phyloP scores from a whole-genome alignment of 1,140 invertebrate genomes.

The Heliconius himera region DNA sequence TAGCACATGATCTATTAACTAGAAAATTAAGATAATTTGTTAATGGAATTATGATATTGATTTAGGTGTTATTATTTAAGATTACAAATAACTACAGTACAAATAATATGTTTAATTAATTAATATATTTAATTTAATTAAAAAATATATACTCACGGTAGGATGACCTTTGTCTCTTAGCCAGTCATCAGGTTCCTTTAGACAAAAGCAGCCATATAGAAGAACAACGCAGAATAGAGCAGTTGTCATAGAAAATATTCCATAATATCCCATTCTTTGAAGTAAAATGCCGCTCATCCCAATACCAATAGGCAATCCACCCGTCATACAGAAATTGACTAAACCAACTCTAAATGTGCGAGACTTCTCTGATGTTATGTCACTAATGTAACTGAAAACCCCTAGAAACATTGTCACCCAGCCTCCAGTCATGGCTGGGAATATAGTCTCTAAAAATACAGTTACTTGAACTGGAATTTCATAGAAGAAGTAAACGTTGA shows the following conservation, averaged over 20 bases:
- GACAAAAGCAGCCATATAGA: constrained; percentile 84
- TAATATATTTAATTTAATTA: background rate
- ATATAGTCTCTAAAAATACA: constrained; percentile 84
- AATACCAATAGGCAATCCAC: constrained; percentile 89
- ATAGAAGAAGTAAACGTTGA: constrained; percentile 90
- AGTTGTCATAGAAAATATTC: constrained; percentile 87
- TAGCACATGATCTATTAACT: constrained; percentile 10
- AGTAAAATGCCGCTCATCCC: constrained; percentile 87
- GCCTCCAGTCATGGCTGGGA: constrained; percentile 89
- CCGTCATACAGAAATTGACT: constrained; percentile 90
- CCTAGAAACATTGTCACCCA: constrained; percentile 95
- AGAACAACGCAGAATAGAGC: constrained; percentile 86
- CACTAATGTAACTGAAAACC: constrained; percentile 94
- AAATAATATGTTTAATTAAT: background rate
- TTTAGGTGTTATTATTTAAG: background rate
- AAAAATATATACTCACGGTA: constrained; percentile 53
- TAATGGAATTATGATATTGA: background rate
- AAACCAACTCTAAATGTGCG: constrained; percentile 91
- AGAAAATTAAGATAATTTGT: background rate
- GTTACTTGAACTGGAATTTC: constrained; percentile 89
- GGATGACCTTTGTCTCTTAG: constrained; percentile 60
- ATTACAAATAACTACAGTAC: background rate
- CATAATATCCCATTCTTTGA: constrained; percentile 89
- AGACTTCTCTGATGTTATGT: constrained; percentile 89
- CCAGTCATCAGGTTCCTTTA: constrained; percentile 83